Base-by-base conservation (phyloP, 2,797 vertebrate species). In the Enteromius treurensis region DNA sequence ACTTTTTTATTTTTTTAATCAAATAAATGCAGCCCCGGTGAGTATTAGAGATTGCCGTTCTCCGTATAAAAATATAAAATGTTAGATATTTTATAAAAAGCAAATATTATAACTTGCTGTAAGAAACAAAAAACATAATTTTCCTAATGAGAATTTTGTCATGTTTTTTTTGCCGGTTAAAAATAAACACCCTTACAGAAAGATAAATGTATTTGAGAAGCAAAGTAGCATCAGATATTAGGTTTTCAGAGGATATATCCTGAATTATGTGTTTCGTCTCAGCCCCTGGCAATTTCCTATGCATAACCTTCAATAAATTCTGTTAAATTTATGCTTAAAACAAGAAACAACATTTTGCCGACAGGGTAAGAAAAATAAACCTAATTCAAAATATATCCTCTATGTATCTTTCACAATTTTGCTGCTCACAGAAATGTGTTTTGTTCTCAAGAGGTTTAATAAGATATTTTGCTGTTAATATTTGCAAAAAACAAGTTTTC, bases 271-370 rank as follows among this genome's bases (percentile, higher is more conserved):
- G 5, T 40, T 75, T 74, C 13, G 3, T 74, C 49, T 7, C 13
- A 37, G 29, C 49, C 29, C 29, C 0, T n/a, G 19, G 29, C 29
- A 34, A 14, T 23, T 55, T 15, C 37, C 3, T 26, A 23, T 40
- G 11, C 51, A 17, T 40, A 76, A 40, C 8, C 51, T 17, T 40
- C 8, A 40, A 32, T 17, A 40, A 23, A 40, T 58, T 4, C 1
- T 40, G 6, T 75, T 55, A 3, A 4, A 23, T 58, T 58, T 75
- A 37, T 40, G 73, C 73, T 75, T 75, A 37, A 58, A 40, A 58
- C 51, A 23, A 75, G 73, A 58, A 75, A 58, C 19, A 75, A 75
- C 49, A 55, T 13, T 67, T 65, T 34, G 49, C 71, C 49, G n/a
- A 51, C 29, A 37, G 71, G 49, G 29, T 37, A 8, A 55, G 42